Percentiles rank a stretch among this genome's conserved stretches.
These are phyloP conservation scores for Lagocephalus sceleratus DNA, from an alignment of 2,797 vertebrate genomes.

Conservation along the genomic window DNA sequence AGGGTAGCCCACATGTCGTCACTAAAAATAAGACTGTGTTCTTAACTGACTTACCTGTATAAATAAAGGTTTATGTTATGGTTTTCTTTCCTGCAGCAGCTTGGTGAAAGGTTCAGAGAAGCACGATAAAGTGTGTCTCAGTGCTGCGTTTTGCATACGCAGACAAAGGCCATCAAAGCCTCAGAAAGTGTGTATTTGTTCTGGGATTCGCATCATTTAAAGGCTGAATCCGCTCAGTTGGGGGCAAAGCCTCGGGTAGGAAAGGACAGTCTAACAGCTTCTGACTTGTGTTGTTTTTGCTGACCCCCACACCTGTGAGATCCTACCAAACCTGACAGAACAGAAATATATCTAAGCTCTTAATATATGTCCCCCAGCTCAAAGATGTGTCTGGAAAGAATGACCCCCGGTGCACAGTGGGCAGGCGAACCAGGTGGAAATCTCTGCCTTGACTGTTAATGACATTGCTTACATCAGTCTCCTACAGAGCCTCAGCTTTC, in stretches of 20 bases:
- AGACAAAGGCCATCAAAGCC: conserved; percentile 1
- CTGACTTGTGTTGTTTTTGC: conserved; percentile 43
- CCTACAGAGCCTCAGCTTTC: conserved; percentile 30
- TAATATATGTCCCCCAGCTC: conserved; percentile 65
- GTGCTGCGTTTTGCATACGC: background rate
- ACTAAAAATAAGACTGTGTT: no score
- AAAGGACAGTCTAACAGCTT: conserved; percentile 23
- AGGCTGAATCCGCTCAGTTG: conserved; percentile 19
- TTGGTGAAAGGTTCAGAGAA: background rate
- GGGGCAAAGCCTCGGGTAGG: conserved; percentile 26
- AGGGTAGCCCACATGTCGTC: no score
- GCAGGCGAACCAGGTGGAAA: conserved; percentile 62
- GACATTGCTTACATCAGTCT: conserved; percentile 65
- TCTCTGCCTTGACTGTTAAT: conserved; percentile 70
- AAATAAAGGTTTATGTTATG: background rate
- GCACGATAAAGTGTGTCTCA: background rate
- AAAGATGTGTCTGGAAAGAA: conserved; percentile 61
- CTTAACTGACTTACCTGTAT: no score
- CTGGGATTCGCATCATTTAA: conserved; percentile 6
- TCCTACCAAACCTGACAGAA: conserved; percentile 46
- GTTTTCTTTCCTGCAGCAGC: conserved; percentile 6
- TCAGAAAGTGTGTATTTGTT: background rate
- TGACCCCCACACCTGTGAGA: conserved; percentile 51
- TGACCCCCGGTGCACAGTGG: conserved; percentile 55
- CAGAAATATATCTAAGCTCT: conserved; percentile 63